phyloP scores from a whole-genome alignment of 2,113 vertebrate genomes.

The Zingel zingel region DNA sequence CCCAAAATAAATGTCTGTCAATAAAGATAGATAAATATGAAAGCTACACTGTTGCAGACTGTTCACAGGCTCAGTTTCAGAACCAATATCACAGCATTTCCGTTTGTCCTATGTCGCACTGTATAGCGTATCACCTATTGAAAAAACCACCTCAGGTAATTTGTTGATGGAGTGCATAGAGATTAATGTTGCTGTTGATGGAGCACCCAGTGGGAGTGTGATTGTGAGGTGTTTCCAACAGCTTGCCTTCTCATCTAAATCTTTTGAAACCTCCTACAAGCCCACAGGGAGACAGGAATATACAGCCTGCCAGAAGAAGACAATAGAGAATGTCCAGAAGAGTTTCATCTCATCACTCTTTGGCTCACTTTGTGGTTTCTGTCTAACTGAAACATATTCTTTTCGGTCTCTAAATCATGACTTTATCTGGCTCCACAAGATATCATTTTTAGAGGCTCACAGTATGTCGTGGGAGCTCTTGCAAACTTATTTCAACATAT shows the following conservation, averaged over 20 bases:
- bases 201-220: constrained; percentile 75
- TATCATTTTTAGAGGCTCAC: constrained; percentile 19
- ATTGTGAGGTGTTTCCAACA: constrained; percentile 76
- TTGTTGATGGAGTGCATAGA: constrained; percentile 67
- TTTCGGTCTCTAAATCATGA: constrained; percentile 43
- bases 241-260: constrained; percentile 72
- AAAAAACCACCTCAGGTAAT: constrained; percentile 70
- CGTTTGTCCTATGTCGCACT: constrained; percentile 27
- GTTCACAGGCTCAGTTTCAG: constrained; percentile 12
- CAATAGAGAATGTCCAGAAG: constrained; percentile 70
- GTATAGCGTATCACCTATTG: constrained; percentile 30
- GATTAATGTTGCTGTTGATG: constrained; percentile 73
- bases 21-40: background rate
- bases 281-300: constrained; percentile 66
- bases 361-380: constrained; percentile 58
- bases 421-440: constrained; percentile 35
- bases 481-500: background rate
- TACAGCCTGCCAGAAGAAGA: constrained; percentile 68
- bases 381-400: constrained; percentile 48
- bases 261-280: constrained; percentile 71
- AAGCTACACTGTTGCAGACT: background rate
- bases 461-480: background rate
- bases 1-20: background rate
- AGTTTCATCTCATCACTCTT: constrained; percentile 68
- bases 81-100: constrained; percentile 32